Evolutionary conservation across 2,113 vertebrate species (phyloP).

Genomic region (Paracanthobrama guichenoti): DNA sequence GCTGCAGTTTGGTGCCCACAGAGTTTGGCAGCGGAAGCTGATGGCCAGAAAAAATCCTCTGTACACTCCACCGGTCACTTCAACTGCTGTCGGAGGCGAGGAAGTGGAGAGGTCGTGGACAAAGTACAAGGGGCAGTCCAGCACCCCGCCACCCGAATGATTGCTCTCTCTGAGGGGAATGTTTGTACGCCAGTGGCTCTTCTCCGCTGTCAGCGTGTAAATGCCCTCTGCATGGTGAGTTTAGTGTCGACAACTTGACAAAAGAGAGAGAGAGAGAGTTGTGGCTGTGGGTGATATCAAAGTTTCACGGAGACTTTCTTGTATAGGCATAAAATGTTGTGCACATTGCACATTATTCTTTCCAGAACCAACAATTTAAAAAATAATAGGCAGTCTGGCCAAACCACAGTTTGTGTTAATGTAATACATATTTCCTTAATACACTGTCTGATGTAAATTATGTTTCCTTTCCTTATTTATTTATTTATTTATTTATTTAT

Average conservation of each 20-base stretch:
- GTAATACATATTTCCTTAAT: background rate
- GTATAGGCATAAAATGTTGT: background rate
- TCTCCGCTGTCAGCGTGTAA: slow-evolving; percentile 2
- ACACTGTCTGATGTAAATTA: too few species aligned
- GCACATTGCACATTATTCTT: background rate
- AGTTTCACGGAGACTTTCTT: background rate
- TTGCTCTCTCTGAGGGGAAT: slow-evolving; percentile 1
- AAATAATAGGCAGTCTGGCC: background rate
- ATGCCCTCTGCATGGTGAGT: slow-evolving; percentile 17
- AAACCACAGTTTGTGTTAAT: background rate
- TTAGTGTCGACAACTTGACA: background rate
- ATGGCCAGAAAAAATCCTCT: slow-evolving; percentile 33
- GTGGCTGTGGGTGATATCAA: background rate
- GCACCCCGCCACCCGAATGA: slow-evolving; percentile 12
- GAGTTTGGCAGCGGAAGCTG: slow-evolving; percentile 27
- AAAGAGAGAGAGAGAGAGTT: background rate
- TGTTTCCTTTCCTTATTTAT: too few species aligned
- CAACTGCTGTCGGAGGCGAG: slow-evolving; percentile 18
- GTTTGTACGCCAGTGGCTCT: background rate
- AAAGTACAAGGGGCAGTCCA: slow-evolving; percentile 12
- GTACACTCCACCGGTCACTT: slow-evolving; percentile 1
- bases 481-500: too few species aligned
- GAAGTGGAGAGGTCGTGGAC: background rate
- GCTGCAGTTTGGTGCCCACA: slow-evolving; percentile 39
- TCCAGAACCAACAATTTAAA: background rate